Percentiles rank a stretch among this genome's conserved stretches.
Conservation (phyloP, 1,140 invertebrate species). For the Scylla paramamosain region DNA sequence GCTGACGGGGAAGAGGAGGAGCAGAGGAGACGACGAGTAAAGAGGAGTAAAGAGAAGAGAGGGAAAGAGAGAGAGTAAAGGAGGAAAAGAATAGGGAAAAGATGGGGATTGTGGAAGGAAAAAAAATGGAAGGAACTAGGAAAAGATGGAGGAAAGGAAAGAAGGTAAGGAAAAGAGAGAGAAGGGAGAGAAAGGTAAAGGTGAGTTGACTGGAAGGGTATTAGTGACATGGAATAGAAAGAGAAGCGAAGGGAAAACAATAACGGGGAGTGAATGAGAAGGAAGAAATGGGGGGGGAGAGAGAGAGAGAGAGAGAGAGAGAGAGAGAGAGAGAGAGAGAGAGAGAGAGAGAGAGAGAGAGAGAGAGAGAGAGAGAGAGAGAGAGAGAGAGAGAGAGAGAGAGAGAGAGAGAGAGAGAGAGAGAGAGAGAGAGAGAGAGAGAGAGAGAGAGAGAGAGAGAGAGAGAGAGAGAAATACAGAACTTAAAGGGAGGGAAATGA, state of each 20-base stretch:
- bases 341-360: background rate
- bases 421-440: background rate
- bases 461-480: constrained; percentile 15
- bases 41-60: background rate
- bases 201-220: background rate
- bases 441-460: constrained; percentile 1
- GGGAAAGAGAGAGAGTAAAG: background rate
- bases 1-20: background rate
- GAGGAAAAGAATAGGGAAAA: background rate
- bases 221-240: background rate
- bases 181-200: background rate
- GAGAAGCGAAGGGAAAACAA: background rate
- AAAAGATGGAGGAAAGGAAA: background rate
- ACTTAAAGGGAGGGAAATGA: no score
- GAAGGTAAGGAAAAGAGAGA: background rate
- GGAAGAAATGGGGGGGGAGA: background rate
- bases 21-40: background rate
- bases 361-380: constrained; percentile 2
- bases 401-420: background rate
- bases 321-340: background rate
- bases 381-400: background rate
- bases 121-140: background rate
- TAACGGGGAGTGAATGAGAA: background rate
- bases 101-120: no score
- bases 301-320: background rate